phyloP scores from a whole-genome alignment of 2,113 vertebrate species.

The Aphyosemion australe region DNA sequence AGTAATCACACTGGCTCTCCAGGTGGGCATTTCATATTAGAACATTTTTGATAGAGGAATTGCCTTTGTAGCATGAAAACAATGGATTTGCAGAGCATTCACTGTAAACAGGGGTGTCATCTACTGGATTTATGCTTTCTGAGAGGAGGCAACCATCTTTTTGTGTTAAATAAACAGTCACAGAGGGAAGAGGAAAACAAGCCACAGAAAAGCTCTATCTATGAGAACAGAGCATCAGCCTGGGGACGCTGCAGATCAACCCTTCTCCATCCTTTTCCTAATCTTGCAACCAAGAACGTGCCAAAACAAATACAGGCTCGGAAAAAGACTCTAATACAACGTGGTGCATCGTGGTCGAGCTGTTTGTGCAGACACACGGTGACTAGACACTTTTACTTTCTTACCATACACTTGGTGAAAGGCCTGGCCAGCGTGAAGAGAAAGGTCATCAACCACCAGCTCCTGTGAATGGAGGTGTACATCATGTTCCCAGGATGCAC shows the following conservation, averaged over 20 bases:
- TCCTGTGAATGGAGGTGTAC: conserved; percentile 88
- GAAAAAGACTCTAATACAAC: not conserved
- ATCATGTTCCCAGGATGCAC: conserved; percentile 97
- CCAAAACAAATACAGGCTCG: conserved; percentile 61
- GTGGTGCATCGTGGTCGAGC: not conserved
- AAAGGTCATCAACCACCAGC: conserved; percentile 94
- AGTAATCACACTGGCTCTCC: conserved; percentile 30
- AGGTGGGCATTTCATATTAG: conserved; percentile 28
- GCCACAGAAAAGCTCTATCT: conserved; percentile 67
- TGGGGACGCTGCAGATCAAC: conserved; percentile 47
- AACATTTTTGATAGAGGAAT: conserved; percentile 32
- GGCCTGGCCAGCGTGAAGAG: conserved; percentile 91
- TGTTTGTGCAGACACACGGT: not conserved
- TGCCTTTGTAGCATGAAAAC: conserved; percentile 21
- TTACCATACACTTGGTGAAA: conserved; percentile 98
- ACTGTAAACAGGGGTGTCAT: conserved; percentile 77
- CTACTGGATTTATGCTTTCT: conserved; percentile 71
- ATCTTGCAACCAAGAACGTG: conserved; percentile 33
- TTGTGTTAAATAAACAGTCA: conserved; percentile 75
- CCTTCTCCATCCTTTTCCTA: conserved; percentile 60
- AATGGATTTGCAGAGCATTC: conserved; percentile 35
- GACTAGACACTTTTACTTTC: conserved; percentile 39
- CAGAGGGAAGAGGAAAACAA: conserved; percentile 61
- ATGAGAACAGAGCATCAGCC: conserved; percentile 76
- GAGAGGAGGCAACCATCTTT: conserved; percentile 38